phyloP scores from a whole-genome alignment of 2,113 vertebrate species.

The Sapayoa aenigma region DNA sequence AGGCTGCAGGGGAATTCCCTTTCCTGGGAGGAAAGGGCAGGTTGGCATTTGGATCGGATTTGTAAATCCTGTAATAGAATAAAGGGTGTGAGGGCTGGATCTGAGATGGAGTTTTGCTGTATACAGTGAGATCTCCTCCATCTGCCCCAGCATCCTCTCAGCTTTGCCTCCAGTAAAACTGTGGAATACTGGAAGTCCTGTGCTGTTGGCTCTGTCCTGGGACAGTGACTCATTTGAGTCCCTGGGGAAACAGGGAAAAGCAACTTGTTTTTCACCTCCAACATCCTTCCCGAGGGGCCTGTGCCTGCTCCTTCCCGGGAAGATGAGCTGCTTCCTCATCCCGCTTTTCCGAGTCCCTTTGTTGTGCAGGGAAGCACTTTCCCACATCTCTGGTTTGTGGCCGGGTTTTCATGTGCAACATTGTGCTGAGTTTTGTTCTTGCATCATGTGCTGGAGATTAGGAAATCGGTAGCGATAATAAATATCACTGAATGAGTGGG shows the following conservation, averaged over 20 bases:
- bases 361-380: not conserved
- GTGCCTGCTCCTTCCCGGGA: not conserved
- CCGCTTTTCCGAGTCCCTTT: fast-evolving
- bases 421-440: not conserved
- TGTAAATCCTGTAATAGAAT: fast-evolving
- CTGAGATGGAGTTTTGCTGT: fast-evolving
- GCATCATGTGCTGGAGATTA: not conserved
- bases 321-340: not conserved
- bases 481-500: not conserved
- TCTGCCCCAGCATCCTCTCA: not conserved
- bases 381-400: not conserved
- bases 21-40: not conserved
- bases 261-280: not conserved
- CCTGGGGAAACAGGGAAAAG: not conserved
- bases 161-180: not conserved
- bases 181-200: not conserved
- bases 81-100: not conserved
- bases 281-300: fast-evolving
- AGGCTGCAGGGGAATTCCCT: not conserved
- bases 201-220: not conserved
- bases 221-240: not conserved
- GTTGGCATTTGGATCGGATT: not conserved
- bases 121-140: fast-evolving
- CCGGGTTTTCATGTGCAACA: not conserved
- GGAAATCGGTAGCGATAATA: not conserved